Percentiles rank a stretch among this genome's conserved stretches.
Evolutionary conservation across 2,888 invertebrate genomes (phyloP).

Genomic region (Tenthredo notha): DNA sequence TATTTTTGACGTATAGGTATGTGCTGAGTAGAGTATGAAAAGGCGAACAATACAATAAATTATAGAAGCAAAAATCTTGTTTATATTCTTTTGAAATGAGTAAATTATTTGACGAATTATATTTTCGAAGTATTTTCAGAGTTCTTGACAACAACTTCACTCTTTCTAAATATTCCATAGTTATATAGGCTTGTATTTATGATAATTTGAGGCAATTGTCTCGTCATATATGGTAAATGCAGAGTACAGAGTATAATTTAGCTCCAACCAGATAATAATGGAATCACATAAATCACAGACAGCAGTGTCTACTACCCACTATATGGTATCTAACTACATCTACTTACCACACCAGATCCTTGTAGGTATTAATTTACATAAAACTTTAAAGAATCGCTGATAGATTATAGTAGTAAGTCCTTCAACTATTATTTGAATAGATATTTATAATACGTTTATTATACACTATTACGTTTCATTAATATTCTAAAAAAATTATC

Average conservation of each 20-base stretch:
- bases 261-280: conserved; percentile 23
- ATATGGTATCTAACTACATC: background rate
- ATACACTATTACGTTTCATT: background rate
- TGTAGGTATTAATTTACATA: conserved; percentile 20
- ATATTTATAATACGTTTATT: background rate
- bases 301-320: conserved; percentile 10
- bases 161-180: background rate
- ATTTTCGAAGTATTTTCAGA: background rate
- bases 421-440: background rate
- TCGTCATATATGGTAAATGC: conserved; percentile 30
- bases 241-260: conserved; percentile 27
- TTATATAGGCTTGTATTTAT: conserved; percentile 1
- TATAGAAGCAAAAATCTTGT: background rate
- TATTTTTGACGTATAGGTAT: background rate
- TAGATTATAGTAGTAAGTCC: background rate
- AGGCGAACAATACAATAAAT: background rate
- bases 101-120: background rate
- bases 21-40: background rate
- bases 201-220: conserved; percentile 39
- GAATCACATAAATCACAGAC: conserved; percentile 43
- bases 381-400: background rate
- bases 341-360: background rate
- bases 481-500: background rate
- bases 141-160: background rate
- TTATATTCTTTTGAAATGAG: background rate